Conservation (phyloP, 2,888 invertebrate genomes). For the Spicauda simplicius region DNA sequence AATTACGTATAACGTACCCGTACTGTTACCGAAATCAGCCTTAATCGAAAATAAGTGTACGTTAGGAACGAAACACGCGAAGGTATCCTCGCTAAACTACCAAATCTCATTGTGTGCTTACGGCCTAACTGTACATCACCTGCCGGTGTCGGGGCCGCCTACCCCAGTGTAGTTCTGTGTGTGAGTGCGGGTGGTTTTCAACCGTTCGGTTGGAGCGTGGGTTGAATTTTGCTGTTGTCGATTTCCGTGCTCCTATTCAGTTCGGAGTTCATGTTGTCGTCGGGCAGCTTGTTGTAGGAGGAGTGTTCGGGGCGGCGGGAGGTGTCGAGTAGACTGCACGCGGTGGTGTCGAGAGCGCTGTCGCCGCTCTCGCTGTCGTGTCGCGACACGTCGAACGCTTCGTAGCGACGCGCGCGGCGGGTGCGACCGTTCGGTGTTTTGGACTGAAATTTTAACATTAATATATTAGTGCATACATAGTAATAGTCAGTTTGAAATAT, state of each 20-base stretch:
- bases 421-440: constrained; percentile 74
- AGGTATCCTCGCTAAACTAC: constrained; percentile 65
- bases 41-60: constrained; percentile 78
- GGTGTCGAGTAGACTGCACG: constrained; percentile 61
- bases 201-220: constrained; percentile 79
- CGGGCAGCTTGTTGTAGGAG: constrained; percentile 63
- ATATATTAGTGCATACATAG: too few species aligned
- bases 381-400: constrained; percentile 63
- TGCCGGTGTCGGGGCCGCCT: constrained; percentile 62
- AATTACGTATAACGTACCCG: constrained; percentile 62
- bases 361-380: constrained; percentile 54
- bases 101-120: constrained; percentile 29
- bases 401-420: constrained; percentile 58
- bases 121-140: background rate
- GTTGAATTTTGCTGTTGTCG: constrained; percentile 72
- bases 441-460: constrained; percentile 48
- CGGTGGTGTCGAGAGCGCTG: constrained; percentile 53
- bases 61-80: constrained; percentile 74
- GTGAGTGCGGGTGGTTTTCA: constrained; percentile 52
- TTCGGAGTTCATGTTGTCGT: constrained; percentile 80
- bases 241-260: constrained; percentile 48
- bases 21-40: constrained; percentile 75
- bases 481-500: too few species aligned
- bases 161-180: constrained; percentile 70
- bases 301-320: constrained; percentile 58